These are phyloP conservation scores for Meloidogyne exigua DNA, from an alignment of 1,140 invertebrate genomes.

Conservation along the genomic window DNA sequence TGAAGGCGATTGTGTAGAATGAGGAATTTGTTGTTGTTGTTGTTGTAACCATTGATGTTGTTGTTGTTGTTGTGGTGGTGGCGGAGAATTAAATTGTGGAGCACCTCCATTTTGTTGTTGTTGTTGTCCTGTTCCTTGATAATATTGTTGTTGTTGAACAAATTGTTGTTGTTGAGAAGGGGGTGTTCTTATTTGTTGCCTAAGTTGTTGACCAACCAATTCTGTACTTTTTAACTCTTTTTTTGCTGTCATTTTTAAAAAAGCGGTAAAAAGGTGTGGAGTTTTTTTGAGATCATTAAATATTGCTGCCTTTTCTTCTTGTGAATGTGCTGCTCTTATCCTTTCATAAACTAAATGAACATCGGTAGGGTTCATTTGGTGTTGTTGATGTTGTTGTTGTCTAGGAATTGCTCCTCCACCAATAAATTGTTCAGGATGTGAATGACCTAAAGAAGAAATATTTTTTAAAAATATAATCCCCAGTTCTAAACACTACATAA, in stretches of 20 bases:
- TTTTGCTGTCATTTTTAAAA: slow-evolving; percentile 45
- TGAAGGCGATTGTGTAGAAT: slow-evolving; percentile 2
- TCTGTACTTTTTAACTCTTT: neutral
- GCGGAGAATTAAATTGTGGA: neutral
- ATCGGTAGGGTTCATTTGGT: slow-evolving; percentile 25
- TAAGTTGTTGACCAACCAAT: neutral
- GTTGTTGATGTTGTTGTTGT: slow-evolving; percentile 29
- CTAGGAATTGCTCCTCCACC: neutral
- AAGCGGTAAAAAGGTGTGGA: slow-evolving; percentile 52
- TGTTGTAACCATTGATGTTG: slow-evolving; percentile 4
- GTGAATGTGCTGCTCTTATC: slow-evolving; percentile 23
- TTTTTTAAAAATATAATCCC: too few species aligned
- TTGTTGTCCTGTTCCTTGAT: neutral
- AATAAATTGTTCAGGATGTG: neutral
- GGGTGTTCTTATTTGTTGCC: neutral
- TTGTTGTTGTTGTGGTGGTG: neutral
- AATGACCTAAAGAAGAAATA: neutral
- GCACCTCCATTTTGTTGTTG: slow-evolving; percentile 5
- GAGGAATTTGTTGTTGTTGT: neutral
- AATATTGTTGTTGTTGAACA: slow-evolving; percentile 21
- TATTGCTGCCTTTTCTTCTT: slow-evolving; percentile 28
- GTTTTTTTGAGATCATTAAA: slow-evolving; percentile 51
- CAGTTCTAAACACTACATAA: too few species aligned
- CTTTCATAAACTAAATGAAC: slow-evolving; percentile 37
- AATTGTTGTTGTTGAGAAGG: slow-evolving; percentile 4